Base-by-base conservation (phyloP, 2,888 invertebrate species). In the Apoderus coryli region DNA sequence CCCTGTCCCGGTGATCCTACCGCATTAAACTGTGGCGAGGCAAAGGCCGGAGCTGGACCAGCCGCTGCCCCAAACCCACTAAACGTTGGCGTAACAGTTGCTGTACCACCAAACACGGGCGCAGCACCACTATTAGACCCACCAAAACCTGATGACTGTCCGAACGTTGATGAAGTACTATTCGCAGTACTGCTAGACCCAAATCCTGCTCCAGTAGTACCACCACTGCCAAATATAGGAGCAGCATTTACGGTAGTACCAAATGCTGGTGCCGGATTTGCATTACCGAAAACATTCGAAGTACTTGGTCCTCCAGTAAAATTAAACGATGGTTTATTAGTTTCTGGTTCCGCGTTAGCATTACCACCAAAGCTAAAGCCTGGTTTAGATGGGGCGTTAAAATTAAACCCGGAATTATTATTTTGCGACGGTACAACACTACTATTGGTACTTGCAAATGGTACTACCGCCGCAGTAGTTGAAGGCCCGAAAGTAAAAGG, bases 321-420 rank as follows among this genome's bases (percentile, higher is more conserved):
- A 25, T 33, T 37, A 25, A 35, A 37, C 3, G 32, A 16, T 22
- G 37, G 35, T 16, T 37, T 36, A 3, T 31, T 15, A 9, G 31
- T 22, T n/a, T 31, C 31, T 22, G 23, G 5, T 9, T 10, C 16
- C 4, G 25, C 22, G 16, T 11, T 33, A 10, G 26, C 15, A 10
- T 13, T 11, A 10, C 22, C 27, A 11, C 33, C 33, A 28, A 36
- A 36, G 3, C 28, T 16, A 26, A 34, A 36, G 3, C 31, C 14
- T 11, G 25, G 16, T 19, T 19, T 19, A 6, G 19, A n/a, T 6
- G 25, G 7, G 4, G 32, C 27, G 6, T 22, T 25, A 26, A 35
- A 35, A 19, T 9, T 32, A 14, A 35, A 35, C 2, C 22, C 19
- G 19, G n/a, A n/a, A n/a, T n/a, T n/a, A n/a, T n/a, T n/a, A n/a